A percentile compares a stretch with the other conserved stretches of the same genome.
These are phyloP conservation scores for Fragum sueziense DNA, from an alignment of 2,888 invertebrate species.

Conservation along the genomic window DNA sequence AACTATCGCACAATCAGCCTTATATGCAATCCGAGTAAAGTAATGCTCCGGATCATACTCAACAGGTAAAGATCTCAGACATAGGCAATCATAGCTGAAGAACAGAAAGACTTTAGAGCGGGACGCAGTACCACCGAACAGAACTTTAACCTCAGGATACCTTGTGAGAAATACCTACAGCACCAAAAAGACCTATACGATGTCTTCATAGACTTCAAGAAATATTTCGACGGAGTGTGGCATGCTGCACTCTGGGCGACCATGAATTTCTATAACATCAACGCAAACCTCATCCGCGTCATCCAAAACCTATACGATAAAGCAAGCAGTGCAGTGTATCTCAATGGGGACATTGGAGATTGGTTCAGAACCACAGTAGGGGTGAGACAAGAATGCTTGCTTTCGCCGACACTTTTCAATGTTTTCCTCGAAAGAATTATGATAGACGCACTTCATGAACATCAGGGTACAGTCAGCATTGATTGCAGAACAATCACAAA, in stretches of 20 bases:
- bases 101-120: background rate
- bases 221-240: background rate
- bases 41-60: too few relatives aligned
- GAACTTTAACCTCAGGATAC: background rate
- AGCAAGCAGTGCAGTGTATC: background rate
- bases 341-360: too few relatives aligned
- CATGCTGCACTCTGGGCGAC: background rate
- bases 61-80: too few relatives aligned
- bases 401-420: too few relatives aligned
- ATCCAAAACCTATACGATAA: background rate
- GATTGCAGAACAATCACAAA: background rate
- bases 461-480: background rate
- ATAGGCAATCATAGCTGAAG: background rate
- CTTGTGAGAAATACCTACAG: background rate
- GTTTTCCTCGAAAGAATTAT: background rate
- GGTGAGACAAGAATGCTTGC: too few relatives aligned
- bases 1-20: background rate
- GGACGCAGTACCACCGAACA: background rate
- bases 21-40: background rate
- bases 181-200: background rate
- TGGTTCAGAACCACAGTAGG: too few relatives aligned
- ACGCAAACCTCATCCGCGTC: too few relatives aligned
- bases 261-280: too few relatives aligned
- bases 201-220: background rate
- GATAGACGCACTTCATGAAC: background rate